Evolutionary conservation across 1,140 invertebrate species (phyloP), one percentile per base, ranked within the genome.

Genomic region (Aphis gossypii): DNA sequence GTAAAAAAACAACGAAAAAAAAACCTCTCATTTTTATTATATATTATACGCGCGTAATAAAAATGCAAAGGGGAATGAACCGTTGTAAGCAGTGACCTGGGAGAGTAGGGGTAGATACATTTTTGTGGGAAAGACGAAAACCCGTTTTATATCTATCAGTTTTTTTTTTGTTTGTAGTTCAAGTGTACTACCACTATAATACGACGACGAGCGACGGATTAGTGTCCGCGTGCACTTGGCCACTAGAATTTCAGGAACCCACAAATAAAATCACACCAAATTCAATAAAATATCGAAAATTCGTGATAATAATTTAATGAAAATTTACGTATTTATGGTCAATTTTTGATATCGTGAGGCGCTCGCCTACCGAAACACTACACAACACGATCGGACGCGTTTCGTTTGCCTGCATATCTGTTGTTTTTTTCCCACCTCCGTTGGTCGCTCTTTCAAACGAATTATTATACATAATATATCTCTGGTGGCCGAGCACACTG

Each of bases 1-100:
- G 44, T 87, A 86, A 46, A 87, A 87, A 87, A 48, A 30, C 84
- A 87, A 87, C 86, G 86, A 46, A 48, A 44, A 86, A 84, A 84
- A 46, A 48, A 48, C 46, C 44, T 88, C 46, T 88, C 86, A 18
- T 46, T 46, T 88, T 88, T 88, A 48, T 88, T 44, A 44, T 88
- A 56, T 25, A 88, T 48, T 51, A 30, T n/a, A n/a, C 86, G 86
- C 44, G 86, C 46, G 46, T 88, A 88, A 88, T 48, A 88, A 48
- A 88, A 88, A 48, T 18, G 7, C 44, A 48, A 87, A 87, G n/a
- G 86, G 86, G 86, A 48, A 21, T 21, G 44, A n/a, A 48, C 44
- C 46, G 86, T 30, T 21, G 30, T 20, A 46, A 46, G 46, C 25
- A 25, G 41, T 23, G 41, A 84, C 44, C 25, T 44, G 84, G 11